A percentile compares a stretch with the other conserved stretches of the same genome.
Evolutionary conservation across 2,113 vertebrate species (phyloP).

Genomic region (Calyptomena viridis): DNA sequence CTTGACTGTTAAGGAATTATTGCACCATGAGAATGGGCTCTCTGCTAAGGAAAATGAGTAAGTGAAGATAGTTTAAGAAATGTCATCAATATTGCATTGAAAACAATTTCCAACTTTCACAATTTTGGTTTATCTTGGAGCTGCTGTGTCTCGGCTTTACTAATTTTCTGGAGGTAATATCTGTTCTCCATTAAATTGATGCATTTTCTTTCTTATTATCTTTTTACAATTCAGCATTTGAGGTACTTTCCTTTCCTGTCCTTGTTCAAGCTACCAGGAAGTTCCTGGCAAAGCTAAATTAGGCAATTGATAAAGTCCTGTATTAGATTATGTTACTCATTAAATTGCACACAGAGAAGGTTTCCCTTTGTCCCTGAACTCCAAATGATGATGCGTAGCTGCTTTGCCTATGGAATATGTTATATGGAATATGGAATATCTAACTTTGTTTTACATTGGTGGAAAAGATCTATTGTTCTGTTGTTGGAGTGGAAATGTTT

Average conservation of each 20-base stretch:
- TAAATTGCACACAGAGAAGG: not conserved
- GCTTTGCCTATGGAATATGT: not conserved
- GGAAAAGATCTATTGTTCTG: not conserved
- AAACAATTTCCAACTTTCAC: not conserved
- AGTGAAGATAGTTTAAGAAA: not conserved
- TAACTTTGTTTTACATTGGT: not conserved
- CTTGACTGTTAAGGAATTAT: not conserved
- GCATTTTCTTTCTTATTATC: not conserved
- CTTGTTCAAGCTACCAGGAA: not conserved
- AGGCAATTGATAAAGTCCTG: not conserved
- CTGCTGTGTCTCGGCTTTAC: not conserved
- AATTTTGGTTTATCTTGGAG: not conserved
- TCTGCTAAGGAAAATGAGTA: not conserved
- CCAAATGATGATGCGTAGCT: not conserved
- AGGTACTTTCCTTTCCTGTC: not conserved
- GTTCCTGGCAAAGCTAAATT: not conserved
- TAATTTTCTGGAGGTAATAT: not conserved
- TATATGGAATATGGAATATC: too few species aligned
- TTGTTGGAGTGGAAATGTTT: not conserved
- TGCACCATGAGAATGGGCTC: not conserved
- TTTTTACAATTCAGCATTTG: not conserved
- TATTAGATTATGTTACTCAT: not conserved
- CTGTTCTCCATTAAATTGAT: not conserved
- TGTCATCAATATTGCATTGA: not conserved
- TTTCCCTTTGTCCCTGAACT: not conserved